Conservation (phyloP, 2,113 vertebrate genomes). For the Sander vitreus region DNA sequence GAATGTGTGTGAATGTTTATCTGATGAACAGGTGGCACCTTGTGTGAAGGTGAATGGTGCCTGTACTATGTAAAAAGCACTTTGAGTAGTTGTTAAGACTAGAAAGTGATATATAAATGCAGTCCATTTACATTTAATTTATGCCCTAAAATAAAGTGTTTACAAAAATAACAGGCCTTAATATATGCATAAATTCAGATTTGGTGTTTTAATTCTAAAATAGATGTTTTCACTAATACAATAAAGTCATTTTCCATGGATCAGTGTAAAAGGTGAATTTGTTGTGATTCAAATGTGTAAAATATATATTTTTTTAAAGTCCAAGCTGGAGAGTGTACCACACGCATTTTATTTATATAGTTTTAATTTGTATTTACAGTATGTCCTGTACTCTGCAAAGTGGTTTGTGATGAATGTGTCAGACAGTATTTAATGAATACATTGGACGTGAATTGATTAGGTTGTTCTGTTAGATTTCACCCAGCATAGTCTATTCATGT, state of each 20-base stretch:
- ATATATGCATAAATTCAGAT: conserved; percentile 14
- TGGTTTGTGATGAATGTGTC: conserved; percentile 45
- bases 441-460: conserved; percentile 22
- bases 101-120: too few species aligned
- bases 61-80: too few species aligned
- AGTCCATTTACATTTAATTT: not conserved
- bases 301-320: too few species aligned
- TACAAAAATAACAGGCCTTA: not conserved
- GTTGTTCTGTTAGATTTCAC: conserved; percentile 19
- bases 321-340: conserved; percentile 12
- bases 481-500: conserved; percentile 21
- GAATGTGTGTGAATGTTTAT: too few species aligned
- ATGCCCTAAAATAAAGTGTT: conserved; percentile 20
- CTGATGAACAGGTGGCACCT: too few species aligned
- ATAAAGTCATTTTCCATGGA: not conserved
- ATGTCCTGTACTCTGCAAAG: conserved; percentile 18
- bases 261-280: conserved; percentile 3
- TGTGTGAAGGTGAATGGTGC: too few species aligned
- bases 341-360: not conserved
- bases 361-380: conserved; percentile 43
- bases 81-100: too few species aligned
- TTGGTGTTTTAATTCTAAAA: not conserved
- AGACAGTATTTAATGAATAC: conserved; percentile 42
- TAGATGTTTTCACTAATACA: not conserved
- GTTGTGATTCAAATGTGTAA: conserved; percentile 13